Conservation (phyloP, 2,113 vertebrate genomes). For the Odocoileus hemionus region DNA sequence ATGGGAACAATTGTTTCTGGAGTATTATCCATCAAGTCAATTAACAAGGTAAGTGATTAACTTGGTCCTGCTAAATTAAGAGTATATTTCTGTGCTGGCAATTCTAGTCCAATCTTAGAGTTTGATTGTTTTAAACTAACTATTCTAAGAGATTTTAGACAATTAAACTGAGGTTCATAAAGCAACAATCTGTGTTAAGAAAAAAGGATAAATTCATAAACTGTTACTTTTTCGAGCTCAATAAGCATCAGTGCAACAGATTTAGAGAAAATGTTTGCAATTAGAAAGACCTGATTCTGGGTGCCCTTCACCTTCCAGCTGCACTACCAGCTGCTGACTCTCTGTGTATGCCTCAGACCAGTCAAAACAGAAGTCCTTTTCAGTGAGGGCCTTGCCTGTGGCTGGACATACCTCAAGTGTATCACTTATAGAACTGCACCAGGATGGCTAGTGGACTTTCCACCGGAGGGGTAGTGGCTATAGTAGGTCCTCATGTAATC, state of each 20-base stretch:
- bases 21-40: not conserved
- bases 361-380: not conserved
- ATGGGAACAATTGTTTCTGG: not conserved
- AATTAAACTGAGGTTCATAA: not conserved
- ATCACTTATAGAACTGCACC: accelerated
- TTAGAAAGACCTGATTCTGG: not conserved
- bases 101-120: not conserved
- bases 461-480: not conserved
- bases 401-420: not conserved
- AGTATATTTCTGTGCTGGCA: not conserved
- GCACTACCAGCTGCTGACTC: not conserved
- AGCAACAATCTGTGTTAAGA: not conserved
- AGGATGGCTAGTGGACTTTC: not conserved
- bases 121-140: conserved; percentile 2
- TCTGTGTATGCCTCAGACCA: not conserved
- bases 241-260: not conserved
- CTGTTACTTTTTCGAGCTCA: not conserved
- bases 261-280: not conserved
- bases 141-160: not conserved
- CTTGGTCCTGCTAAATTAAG: not conserved
- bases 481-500: not conserved
- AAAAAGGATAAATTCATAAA: not conserved
- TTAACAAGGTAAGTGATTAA: not conserved
- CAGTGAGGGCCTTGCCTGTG: not conserved
- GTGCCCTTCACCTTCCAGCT: not conserved